A percentile compares a stretch with the other conserved stretches of the same genome.
Evolutionary conservation across 2,888 invertebrate genomes (phyloP).

Genomic region (Neuroscelio doddi): DNA sequence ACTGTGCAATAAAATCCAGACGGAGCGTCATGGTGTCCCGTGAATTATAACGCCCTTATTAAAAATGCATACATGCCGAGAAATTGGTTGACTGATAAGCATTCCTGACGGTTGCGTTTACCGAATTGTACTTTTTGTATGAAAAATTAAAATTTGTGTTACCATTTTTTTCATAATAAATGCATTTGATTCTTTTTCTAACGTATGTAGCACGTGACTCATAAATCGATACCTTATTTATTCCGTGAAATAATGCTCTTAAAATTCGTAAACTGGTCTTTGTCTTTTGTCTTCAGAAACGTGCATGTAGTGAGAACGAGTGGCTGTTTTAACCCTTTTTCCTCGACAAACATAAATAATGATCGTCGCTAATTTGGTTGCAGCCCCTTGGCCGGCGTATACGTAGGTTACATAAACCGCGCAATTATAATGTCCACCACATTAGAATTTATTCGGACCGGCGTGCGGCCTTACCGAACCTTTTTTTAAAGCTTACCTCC

Average conservation of each 20-base stretch:
- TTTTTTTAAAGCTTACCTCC: slow-evolving; percentile 70
- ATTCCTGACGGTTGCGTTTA: slow-evolving; percentile 47
- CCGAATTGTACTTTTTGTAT: slow-evolving; percentile 5
- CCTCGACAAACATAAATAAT: slow-evolving; percentile 70
- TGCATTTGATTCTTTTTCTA: too few species aligned
- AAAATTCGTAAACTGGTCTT: slow-evolving; percentile 62
- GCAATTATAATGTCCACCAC: slow-evolving; percentile 71
- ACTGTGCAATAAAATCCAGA: slow-evolving; percentile 68
- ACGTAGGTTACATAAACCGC: slow-evolving; percentile 63
- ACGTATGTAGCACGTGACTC: too few species aligned
- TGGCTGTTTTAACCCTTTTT: slow-evolving; percentile 68
- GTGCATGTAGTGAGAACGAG: slow-evolving; percentile 48
- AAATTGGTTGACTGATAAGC: slow-evolving; percentile 54
- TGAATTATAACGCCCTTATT: slow-evolving; percentile 65
- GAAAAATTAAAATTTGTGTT: too few species aligned
- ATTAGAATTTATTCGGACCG: slow-evolving; percentile 70
- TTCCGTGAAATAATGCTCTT: slow-evolving; percentile 50
- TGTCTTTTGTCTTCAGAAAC: slow-evolving; percentile 61
- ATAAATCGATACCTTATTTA: slow-evolving; percentile 42
- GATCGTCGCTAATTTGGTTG: slow-evolving; percentile 71
- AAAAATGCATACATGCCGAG: slow-evolving; percentile 62
- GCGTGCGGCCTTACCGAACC: slow-evolving; percentile 55
- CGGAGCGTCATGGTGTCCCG: slow-evolving; percentile 62
- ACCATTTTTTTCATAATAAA: too few species aligned
- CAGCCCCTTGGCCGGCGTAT: slow-evolving; percentile 59